phyloP scores from a whole-genome alignment of 2,888 invertebrate genomes.

The Bellardia bayeri region DNA sequence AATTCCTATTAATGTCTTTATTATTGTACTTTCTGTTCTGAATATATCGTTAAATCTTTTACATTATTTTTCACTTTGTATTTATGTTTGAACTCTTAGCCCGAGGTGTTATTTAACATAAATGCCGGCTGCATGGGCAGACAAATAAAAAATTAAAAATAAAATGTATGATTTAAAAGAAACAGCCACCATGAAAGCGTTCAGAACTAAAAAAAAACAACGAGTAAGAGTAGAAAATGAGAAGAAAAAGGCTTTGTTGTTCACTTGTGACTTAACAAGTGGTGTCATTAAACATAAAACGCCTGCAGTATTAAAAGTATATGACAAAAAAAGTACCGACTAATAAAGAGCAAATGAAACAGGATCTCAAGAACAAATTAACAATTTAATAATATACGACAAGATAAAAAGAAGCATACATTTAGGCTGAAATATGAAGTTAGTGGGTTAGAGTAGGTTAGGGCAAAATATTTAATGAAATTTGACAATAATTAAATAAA shows the following conservation, averaged over 20 bases:
- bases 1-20: neutral
- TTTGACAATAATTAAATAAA: too few relatives aligned
- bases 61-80: conserved; percentile 62
- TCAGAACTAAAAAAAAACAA: neutral
- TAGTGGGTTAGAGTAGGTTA: too few relatives aligned
- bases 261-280: conserved; percentile 69
- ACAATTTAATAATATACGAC: conserved; percentile 45
- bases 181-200: neutral
- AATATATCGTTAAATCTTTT: conserved; percentile 46
- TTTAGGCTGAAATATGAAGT: neutral
- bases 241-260: conserved; percentile 46
- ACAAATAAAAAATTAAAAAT: conserved; percentile 34
- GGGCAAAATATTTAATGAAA: too few relatives aligned
- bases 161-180: conserved; percentile 31
- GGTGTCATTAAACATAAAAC: conserved; percentile 63
- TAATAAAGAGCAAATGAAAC: conserved; percentile 47
- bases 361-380: conserved; percentile 31
- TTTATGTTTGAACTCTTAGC: conserved; percentile 50
- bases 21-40: neutral
- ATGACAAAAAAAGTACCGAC: neutral
- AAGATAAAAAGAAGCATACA: neutral
- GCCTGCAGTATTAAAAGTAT: conserved; percentile 50
- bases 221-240: neutral
- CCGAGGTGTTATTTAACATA: conserved; percentile 65
- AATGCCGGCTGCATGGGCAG: conserved; percentile 61